These are phyloP conservation scores for Sinocyclocheilus grahami DNA, from an alignment of 2,113 vertebrate genomes.

Conservation along the genomic window DNA sequence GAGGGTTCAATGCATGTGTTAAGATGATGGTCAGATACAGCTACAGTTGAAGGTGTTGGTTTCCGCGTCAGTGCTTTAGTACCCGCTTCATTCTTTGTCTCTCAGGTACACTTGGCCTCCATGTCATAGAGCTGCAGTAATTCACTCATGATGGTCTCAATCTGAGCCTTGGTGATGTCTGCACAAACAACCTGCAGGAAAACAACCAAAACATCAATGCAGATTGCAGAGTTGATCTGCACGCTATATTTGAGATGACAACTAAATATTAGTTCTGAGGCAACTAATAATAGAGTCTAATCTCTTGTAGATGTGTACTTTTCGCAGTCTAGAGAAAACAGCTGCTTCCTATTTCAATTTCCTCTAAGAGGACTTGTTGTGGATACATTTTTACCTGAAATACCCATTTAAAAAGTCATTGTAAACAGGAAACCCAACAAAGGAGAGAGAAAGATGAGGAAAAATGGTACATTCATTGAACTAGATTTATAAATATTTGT, in stretches of 20 bases:
- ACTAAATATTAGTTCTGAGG: slow-evolving; percentile 12
- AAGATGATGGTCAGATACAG: neutral
- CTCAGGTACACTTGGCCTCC: slow-evolving; percentile 83
- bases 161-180: slow-evolving; percentile 77
- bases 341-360: neutral
- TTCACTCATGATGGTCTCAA: slow-evolving; percentile 82
- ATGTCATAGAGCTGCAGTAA: slow-evolving; percentile 85
- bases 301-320: neutral
- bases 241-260: neutral
- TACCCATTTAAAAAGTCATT: neutral
- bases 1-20: neutral
- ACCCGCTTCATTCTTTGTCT: neutral
- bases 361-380: neutral
- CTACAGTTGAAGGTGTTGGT: neutral
- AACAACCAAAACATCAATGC: neutral
- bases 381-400: neutral
- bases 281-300: neutral
- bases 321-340: neutral
- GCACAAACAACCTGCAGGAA: slow-evolving; percentile 81
- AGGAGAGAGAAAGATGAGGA: neutral
- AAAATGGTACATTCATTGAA: neutral
- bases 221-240: neutral
- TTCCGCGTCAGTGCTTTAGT: slow-evolving; percentile 9
- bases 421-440: neutral
- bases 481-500: neutral